A percentile compares a stretch with the other conserved stretches of the same genome.
These are phyloP conservation scores for Platypus cylindrus DNA, from an alignment of 2,888 invertebrate species.

Conservation along the genomic window DNA sequence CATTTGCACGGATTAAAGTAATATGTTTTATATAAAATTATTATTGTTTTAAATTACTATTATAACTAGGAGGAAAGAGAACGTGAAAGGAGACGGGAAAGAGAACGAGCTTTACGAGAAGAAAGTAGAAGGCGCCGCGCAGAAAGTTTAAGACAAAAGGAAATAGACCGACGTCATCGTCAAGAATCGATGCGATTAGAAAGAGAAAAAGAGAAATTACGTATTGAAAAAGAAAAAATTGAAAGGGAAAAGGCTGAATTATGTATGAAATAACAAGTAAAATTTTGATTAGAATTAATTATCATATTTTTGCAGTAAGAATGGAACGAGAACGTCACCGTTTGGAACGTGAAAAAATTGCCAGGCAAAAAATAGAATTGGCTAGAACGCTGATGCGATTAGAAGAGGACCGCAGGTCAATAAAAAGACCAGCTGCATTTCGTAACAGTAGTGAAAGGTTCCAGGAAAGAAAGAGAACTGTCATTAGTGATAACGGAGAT, in stretches of 20 bases:
- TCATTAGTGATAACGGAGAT: neutral
- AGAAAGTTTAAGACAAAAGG: constrained; percentile 63
- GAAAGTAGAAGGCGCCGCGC: constrained; percentile 70
- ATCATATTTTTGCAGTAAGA: constrained; percentile 44
- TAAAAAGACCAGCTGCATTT: constrained; percentile 40
- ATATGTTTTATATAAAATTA: constrained; percentile 17
- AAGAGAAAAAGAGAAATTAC: constrained; percentile 67
- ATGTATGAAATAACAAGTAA: constrained; percentile 3
- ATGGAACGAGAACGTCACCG: constrained; percentile 76
- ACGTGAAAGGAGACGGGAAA: constrained; percentile 59
- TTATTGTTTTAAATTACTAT: constrained; percentile 14
- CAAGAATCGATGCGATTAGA: constrained; percentile 74
- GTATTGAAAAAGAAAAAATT: constrained; percentile 73
- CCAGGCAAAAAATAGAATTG: constrained; percentile 68
- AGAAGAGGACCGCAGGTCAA: constrained; percentile 44
- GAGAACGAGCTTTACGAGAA: constrained; percentile 64
- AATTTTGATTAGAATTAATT: too few relatives aligned
- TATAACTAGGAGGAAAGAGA: constrained; percentile 54
- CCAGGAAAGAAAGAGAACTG: constrained; percentile 28
- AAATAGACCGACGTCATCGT: constrained; percentile 60
- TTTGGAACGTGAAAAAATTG: constrained; percentile 40
- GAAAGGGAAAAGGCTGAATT: constrained; percentile 39
- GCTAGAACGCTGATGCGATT: constrained; percentile 61
- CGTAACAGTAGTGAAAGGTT: constrained; percentile 29
- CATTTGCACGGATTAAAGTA: constrained; percentile 70